phyloP scores from a whole-genome alignment of 2,888 invertebrate genomes.

The Dasysyrphus albostriatus region DNA sequence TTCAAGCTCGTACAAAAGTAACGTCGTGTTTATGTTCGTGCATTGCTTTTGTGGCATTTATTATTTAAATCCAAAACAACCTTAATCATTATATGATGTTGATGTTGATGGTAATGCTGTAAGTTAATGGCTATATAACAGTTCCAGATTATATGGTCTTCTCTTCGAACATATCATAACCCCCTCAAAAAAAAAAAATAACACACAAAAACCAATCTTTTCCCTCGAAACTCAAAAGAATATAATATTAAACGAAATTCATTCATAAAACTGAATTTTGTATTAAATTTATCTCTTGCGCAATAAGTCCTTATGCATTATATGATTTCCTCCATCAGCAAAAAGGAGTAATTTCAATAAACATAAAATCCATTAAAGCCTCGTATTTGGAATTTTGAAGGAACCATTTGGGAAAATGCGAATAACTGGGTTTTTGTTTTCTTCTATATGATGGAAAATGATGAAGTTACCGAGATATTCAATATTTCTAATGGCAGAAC shows the following conservation, averaged over 20 bases:
- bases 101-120: background rate
- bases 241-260: conserved; percentile 13
- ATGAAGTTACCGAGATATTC: background rate
- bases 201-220: background rate
- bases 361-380: conserved; percentile 17
- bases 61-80: conserved; percentile 17
- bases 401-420: conserved; percentile 13
- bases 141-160: background rate
- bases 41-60: background rate
- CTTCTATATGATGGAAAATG: background rate
- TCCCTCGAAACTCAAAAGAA: background rate
- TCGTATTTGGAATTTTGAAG: background rate
- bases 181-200: background rate
- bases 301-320: conserved; percentile 13
- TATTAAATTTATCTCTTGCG: conserved; percentile 5
- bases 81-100: conserved; percentile 15
- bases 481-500: conserved; percentile 19
- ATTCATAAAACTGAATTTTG: conserved; percentile 34
- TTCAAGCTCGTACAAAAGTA: background rate
- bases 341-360: conserved; percentile 22
- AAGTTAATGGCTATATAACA: conserved; percentile 1
- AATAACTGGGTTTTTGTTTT: background rate
- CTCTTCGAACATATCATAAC: background rate
- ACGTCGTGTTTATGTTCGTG: background rate
- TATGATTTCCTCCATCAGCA: background rate